Conservation (phyloP, 1,140 invertebrate genomes). For the Zaprionus nigranus region DNA sequence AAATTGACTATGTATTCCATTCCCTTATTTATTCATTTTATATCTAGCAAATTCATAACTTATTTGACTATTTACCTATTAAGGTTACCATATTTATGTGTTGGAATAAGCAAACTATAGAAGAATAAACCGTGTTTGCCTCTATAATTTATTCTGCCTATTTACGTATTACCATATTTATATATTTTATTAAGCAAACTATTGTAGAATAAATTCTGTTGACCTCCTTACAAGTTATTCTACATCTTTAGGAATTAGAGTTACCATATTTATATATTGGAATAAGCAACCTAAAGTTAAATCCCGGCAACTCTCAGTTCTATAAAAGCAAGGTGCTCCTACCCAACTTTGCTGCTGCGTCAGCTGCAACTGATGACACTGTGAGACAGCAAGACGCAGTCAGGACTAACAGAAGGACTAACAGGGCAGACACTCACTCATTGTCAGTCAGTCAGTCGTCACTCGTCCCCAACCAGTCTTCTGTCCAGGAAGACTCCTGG, state of each 20-base stretch:
- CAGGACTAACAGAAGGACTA: slow-evolving; percentile 68
- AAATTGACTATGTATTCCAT: too few relatives aligned
- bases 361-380: slow-evolving; percentile 82
- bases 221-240: too few relatives aligned
- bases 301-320: background rate
- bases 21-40: too few relatives aligned
- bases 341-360: slow-evolving; percentile 59
- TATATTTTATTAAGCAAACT: too few relatives aligned
- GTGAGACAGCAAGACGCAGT: slow-evolving; percentile 72
- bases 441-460: slow-evolving; percentile 52
- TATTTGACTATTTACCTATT: background rate
- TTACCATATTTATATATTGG: too few relatives aligned
- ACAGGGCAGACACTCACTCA: slow-evolving; percentile 77
- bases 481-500: background rate
- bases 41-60: too few relatives aligned
- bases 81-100: background rate
- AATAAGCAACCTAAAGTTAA: too few relatives aligned
- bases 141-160: too few relatives aligned
- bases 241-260: too few relatives aligned
- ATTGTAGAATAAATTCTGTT: too few relatives aligned
- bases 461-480: background rate
- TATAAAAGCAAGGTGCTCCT: background rate
- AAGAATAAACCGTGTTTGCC: too few relatives aligned
- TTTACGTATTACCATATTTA: too few relatives aligned
- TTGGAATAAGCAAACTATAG: background rate